Conservation (phyloP, 2,797 vertebrate genomes). For the Coilia nasus region DNA sequence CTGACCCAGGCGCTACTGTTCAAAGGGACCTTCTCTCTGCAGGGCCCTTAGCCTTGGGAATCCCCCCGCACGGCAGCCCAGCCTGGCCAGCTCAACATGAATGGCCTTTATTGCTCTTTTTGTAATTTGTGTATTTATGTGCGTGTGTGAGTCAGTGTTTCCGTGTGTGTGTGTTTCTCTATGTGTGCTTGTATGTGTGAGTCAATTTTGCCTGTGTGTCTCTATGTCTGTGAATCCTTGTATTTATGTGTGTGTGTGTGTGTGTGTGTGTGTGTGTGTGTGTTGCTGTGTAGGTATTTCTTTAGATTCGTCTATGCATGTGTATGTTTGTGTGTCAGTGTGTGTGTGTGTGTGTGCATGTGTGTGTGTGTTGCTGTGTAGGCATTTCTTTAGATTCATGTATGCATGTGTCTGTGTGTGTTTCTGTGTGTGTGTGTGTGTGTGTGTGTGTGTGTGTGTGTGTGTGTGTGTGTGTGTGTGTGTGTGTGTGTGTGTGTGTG, state of each 20-base stretch:
- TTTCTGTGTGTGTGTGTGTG: no score
- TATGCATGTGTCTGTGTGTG: not conserved
- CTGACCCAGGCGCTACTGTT: conserved; percentile 15
- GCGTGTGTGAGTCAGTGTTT: conserved; percentile 21
- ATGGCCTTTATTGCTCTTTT: no score
- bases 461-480: no score
- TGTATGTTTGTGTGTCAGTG: no score
- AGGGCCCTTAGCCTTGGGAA: conserved; percentile 31
- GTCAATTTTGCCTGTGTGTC: not conserved
- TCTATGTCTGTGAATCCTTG: no score
- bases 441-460: not conserved
- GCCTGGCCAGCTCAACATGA: no score
- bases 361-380: not conserved
- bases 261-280: no score
- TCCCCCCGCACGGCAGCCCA: not conserved
- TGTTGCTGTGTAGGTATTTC: no score
- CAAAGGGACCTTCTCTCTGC: conserved; percentile 37
- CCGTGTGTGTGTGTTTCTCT: conserved; percentile 32
- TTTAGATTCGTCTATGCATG: no score
- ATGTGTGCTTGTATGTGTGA: conserved; percentile 10
- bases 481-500: no score
- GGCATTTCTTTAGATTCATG: not conserved
- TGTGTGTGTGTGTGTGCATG: not conserved
- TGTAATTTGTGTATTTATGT: conserved; percentile 21
- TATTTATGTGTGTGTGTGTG: no score